Percentiles rank a stretch among this genome's conserved stretches.
Conservation (phyloP, 2,113 vertebrate species). For the Pipa parva region DNA sequence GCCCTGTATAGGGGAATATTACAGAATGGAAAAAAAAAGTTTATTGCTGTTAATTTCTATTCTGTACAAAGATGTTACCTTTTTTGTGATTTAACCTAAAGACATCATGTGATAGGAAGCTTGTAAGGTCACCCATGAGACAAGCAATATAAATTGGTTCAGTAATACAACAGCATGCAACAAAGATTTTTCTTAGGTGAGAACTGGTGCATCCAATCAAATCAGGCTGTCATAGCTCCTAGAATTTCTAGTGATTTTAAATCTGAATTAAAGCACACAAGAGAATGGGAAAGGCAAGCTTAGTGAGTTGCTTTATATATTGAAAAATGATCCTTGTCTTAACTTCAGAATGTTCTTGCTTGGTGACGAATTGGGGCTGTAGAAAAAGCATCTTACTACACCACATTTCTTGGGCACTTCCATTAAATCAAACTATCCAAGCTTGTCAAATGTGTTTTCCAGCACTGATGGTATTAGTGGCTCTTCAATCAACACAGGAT, state of each 20-base stretch:
- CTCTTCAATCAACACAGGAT: not conserved
- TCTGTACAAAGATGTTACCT: slow-evolving; percentile 26
- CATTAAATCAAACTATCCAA: slow-evolving; percentile 33
- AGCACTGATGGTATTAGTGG: slow-evolving; percentile 6
- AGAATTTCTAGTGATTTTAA: slow-evolving; percentile 13
- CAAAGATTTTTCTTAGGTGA: slow-evolving; percentile 33
- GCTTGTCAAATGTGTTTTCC: slow-evolving; percentile 27
- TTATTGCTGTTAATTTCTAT: slow-evolving; percentile 28
- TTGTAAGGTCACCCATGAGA: slow-evolving; percentile 37
- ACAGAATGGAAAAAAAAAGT: slow-evolving; percentile 4
- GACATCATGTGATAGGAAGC: slow-evolving; percentile 32
- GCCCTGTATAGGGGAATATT: too few relatives aligned
- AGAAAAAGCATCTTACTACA: slow-evolving; percentile 15
- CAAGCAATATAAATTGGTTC: slow-evolving; percentile 41
- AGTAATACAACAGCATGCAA: slow-evolving; percentile 29
- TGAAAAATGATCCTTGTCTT: slow-evolving; percentile 36
- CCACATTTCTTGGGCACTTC: slow-evolving; percentile 24
- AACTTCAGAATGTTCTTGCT: slow-evolving; percentile 15
- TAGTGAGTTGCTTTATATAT: slow-evolving; percentile 24
- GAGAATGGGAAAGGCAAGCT: slow-evolving; percentile 11
- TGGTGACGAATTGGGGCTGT: slow-evolving; percentile 12
- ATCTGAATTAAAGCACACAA: slow-evolving; percentile 14
- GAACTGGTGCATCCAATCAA: slow-evolving; percentile 12
- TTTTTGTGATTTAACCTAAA: slow-evolving; percentile 29
- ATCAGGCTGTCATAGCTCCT: slow-evolving; percentile 18